A percentile compares a stretch with the other conserved stretches of the same genome.
Evolutionary conservation across 2,888 invertebrate genomes (phyloP).

Genomic region (Dendrolimus pini): DNA sequence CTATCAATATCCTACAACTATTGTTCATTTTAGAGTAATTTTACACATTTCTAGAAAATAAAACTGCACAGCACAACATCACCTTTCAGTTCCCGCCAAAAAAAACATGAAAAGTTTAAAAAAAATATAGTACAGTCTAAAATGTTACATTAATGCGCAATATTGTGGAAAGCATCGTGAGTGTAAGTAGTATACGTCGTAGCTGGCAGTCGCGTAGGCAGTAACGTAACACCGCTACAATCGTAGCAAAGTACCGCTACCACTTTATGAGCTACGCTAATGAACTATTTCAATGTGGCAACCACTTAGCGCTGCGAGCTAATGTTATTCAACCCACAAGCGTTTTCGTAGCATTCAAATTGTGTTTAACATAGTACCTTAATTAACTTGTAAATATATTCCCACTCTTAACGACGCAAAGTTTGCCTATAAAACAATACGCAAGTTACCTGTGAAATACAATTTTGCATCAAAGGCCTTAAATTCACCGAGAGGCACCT

Average conservation of each 20-base stretch:
- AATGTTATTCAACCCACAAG: not conserved
- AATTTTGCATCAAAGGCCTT: constrained; percentile 13
- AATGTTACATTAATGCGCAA: too few relatives aligned
- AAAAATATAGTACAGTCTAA: too few relatives aligned
- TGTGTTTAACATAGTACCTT: not conserved
- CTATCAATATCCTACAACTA: too few relatives aligned
- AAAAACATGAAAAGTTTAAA: too few relatives aligned
- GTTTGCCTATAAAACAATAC: not conserved
- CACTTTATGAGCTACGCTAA: not conserved
- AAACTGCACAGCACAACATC: too few relatives aligned
- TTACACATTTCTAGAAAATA: too few relatives aligned
- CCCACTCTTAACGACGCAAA: not conserved
- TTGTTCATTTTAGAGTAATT: too few relatives aligned
- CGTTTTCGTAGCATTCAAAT: not conserved
- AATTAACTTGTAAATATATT: not conserved
- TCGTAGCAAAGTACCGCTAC: not conserved
- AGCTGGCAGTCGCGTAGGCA: not conserved
- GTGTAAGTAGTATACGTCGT: too few relatives aligned
- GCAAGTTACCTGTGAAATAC: constrained; percentile 7
- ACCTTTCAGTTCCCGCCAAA: too few relatives aligned
- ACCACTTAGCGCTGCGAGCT: not conserved
- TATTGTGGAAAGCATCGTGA: too few relatives aligned
- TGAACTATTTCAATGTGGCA: not conserved
- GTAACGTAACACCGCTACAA: not conserved
- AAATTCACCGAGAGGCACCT: constrained; percentile 17